Evolutionary conservation across 2,888 invertebrate species (phyloP).

Genomic region (Epistrophella euchroma): DNA sequence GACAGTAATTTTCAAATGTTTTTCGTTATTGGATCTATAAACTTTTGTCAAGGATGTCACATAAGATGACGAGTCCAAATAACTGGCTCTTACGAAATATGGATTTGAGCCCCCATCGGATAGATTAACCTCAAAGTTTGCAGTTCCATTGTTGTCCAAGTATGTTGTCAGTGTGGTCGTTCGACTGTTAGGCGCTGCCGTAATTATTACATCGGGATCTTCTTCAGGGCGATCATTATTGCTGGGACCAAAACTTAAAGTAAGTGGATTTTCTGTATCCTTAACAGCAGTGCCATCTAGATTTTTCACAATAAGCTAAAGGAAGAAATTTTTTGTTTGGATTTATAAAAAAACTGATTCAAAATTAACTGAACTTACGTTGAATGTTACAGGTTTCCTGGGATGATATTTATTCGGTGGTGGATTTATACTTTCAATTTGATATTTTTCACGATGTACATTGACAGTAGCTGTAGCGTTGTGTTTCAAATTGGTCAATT

Average conservation of each 20-base stretch:
- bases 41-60: slow-evolving; percentile 78
- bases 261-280: slow-evolving; percentile 86
- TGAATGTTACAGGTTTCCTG: slow-evolving; percentile 92
- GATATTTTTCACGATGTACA: slow-evolving; percentile 91
- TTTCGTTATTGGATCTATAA: slow-evolving; percentile 68
- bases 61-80: slow-evolving; percentile 72
- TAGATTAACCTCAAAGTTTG: slow-evolving; percentile 87
- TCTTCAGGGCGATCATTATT: slow-evolving; percentile 51
- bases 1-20: slow-evolving; percentile 76
- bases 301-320: slow-evolving; percentile 87
- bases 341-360: background rate
- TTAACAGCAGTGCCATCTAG: slow-evolving; percentile 89
- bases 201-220: background rate
- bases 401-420: slow-evolving; percentile 94
- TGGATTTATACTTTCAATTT: slow-evolving; percentile 90
- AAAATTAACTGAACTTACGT: slow-evolving; percentile 85
- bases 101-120: slow-evolving; percentile 82
- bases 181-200: slow-evolving; percentile 78
- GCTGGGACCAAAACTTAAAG: slow-evolving; percentile 77
- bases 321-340: background rate
- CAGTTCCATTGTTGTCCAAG: slow-evolving; percentile 88
- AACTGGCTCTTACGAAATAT: slow-evolving; percentile 77
- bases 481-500: slow-evolving; percentile 91
- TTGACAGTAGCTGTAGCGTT: slow-evolving; percentile 90
- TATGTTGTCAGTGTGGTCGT: slow-evolving; percentile 80